phyloP scores from a whole-genome alignment of 2,113 vertebrate genomes.

The Phaethon lepturus region DNA sequence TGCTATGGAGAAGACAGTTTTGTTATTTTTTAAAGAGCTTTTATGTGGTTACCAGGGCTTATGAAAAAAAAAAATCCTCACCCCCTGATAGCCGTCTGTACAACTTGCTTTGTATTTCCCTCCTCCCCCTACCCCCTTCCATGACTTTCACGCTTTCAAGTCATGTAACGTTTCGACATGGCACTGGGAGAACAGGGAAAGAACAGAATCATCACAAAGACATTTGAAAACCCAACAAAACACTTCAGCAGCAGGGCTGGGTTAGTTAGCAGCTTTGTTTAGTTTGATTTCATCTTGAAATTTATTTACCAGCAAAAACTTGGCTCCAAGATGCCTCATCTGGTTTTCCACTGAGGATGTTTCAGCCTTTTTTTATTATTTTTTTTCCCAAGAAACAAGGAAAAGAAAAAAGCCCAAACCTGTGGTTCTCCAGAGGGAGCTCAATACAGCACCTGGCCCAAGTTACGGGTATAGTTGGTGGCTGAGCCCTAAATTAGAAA shows the following conservation, averaged over 20 bases:
- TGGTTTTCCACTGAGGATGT: neutral
- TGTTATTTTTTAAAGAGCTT: conserved; percentile 44
- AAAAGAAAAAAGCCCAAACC: neutral
- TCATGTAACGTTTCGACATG: neutral
- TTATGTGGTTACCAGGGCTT: conserved; percentile 36
- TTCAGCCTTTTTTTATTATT: neutral
- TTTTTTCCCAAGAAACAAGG: neutral
- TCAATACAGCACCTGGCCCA: neutral
- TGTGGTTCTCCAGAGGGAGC: neutral
- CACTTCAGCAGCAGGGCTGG: neutral
- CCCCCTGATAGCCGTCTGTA: neutral
- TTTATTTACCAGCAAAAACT: conserved; percentile 5
- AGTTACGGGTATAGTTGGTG: neutral
- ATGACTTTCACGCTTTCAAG: conserved; percentile 36
- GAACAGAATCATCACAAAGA: conserved; percentile 38
- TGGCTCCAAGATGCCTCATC: neutral
- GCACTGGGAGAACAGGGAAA: conserved; percentile 27
- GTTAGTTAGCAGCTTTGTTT: conserved; percentile 23
- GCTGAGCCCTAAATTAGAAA: neutral
- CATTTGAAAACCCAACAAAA: conserved; percentile 29
- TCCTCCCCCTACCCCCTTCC: neutral
- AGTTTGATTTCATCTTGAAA: neutral
- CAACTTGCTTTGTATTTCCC: conserved; percentile 11
- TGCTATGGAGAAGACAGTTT: neutral
- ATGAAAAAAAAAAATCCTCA: neutral